These are phyloP conservation scores for Catharus minimus DNA, from an alignment of 2,113 vertebrate genomes.

Conservation along the genomic window DNA sequence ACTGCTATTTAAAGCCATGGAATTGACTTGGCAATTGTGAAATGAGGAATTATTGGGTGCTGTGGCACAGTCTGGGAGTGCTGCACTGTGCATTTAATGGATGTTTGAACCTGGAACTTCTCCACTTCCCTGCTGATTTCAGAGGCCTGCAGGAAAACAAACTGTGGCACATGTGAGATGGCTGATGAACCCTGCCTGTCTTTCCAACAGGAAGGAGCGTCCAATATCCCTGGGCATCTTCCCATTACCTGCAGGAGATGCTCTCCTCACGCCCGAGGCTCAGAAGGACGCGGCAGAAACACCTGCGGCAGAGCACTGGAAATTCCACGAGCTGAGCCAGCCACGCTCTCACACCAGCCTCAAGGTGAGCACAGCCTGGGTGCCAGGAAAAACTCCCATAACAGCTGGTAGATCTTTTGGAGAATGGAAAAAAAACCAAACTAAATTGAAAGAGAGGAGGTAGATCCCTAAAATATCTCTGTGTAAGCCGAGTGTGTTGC, in stretches of 20 bases:
- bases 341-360: constrained; percentile 92
- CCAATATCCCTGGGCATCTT: constrained; percentile 93
- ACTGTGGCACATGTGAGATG: not conserved
- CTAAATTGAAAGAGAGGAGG: not conserved
- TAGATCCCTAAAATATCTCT: not conserved
- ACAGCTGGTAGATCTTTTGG: not conserved
- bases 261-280: constrained; percentile 81
- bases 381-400: not conserved
- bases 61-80: not conserved
- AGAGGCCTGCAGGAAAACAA: not conserved
- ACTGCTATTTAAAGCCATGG: not conserved
- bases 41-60: not conserved
- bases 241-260: constrained; percentile 84
- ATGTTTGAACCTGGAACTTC: not conserved
- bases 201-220: constrained; percentile 88
- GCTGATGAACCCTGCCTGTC: not conserved
- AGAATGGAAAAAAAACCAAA: not conserved
- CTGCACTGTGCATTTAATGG: not conserved
- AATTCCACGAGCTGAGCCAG: constrained; percentile 88
- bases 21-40: not conserved
- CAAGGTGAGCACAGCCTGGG: constrained; percentile 78
- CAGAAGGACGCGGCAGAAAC: constrained; percentile 82
- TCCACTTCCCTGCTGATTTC: not conserved
- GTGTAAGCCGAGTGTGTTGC: not conserved
- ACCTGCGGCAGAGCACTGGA: constrained; percentile 88